Percentiles rank a stretch among this genome's conserved stretches.
These are phyloP conservation scores for Thymelicus lineola DNA, from an alignment of 2,888 invertebrate genomes.

Conservation along the genomic window DNA sequence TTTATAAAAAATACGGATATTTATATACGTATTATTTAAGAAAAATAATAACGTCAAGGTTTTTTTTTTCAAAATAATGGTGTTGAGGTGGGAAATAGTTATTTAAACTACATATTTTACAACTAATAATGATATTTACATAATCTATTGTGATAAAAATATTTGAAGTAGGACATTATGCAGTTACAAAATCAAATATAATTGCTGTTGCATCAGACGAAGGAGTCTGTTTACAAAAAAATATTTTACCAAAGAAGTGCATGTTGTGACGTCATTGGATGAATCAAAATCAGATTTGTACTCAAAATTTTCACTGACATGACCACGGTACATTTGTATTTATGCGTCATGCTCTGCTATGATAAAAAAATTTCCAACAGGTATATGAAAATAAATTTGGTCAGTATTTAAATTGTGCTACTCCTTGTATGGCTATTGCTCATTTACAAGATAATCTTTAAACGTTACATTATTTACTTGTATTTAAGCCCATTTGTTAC, in stretches of 20 bases:
- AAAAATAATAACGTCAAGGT: neutral
- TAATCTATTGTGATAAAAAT: neutral
- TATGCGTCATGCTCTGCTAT: neutral
- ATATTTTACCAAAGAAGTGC: no score
- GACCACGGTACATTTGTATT: neutral
- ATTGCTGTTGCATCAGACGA: no score
- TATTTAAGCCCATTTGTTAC: constrained; percentile 15
- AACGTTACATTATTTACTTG: constrained; percentile 9
- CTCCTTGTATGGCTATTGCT: constrained; percentile 47
- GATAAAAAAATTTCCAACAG: neutral
- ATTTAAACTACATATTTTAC: neutral
- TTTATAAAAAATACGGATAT: neutral
- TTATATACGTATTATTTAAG: neutral
- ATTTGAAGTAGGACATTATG: neutral
- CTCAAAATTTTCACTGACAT: no score
- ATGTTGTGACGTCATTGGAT: no score
- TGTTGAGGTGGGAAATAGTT: neutral
- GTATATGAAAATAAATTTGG: constrained; percentile 44
- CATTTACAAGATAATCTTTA: constrained; percentile 16
- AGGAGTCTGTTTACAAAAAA: no score
- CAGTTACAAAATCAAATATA: neutral
- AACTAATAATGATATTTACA: neutral
- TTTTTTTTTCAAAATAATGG: neutral
- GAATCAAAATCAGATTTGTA: no score
- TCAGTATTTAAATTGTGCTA: constrained; percentile 54